Evolutionary conservation across 2,113 vertebrate species (phyloP).

Genomic region (Tachysurus vachellii): DNA sequence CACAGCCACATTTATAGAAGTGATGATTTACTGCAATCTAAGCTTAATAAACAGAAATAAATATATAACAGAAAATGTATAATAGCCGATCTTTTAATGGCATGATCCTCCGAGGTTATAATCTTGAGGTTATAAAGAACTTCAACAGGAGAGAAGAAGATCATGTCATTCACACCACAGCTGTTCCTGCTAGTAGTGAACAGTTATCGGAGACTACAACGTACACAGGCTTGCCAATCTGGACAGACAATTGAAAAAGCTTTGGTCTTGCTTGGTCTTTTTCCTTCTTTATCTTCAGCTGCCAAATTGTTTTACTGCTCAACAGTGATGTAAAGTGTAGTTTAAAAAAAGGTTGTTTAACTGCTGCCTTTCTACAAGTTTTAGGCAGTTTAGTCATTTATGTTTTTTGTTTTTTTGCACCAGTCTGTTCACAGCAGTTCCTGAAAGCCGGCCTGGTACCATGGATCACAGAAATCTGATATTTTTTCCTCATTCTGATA

Average conservation of each 20-base stretch:
- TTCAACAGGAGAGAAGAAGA: background rate
- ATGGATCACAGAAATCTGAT: background rate
- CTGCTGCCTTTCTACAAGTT: background rate
- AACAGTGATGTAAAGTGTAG: background rate
- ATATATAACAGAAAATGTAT: background rate
- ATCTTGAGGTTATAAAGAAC: background rate
- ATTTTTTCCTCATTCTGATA: background rate
- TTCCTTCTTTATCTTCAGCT: background rate
- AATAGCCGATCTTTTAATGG: background rate
- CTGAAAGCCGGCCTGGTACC: background rate
- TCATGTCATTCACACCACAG: too few species aligned
- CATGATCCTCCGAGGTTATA: too few species aligned
- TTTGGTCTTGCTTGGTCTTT: background rate
- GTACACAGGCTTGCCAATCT: too few species aligned
- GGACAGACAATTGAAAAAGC: too few species aligned
- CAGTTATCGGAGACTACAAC: too few species aligned
- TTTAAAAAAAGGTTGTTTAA: background rate
- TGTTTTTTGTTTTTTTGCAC: background rate
- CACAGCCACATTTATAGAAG: background rate
- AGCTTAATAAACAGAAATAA: background rate
- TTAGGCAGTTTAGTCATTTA: background rate
- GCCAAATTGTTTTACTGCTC: background rate
- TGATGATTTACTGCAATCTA: background rate
- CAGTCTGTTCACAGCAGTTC: background rate
- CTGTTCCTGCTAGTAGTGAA: too few species aligned